phyloP scores from a whole-genome alignment of 2,888 invertebrate genomes.

The Falcaria lacertinaria region DNA sequence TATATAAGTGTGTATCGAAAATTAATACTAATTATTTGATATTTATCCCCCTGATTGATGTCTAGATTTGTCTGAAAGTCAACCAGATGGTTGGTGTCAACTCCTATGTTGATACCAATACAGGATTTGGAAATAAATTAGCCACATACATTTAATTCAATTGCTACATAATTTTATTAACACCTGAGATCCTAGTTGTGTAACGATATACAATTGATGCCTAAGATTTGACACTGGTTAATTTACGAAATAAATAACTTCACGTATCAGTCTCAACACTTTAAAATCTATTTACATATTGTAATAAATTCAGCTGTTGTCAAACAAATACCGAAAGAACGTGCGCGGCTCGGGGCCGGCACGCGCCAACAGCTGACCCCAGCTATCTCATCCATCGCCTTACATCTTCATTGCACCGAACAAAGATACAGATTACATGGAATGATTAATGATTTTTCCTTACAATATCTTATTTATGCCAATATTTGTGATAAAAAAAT shows the following conservation, averaged over 20 bases:
- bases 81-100: slow-evolving; percentile 5
- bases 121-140: slow-evolving; percentile 20
- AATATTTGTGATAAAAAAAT: slow-evolving; percentile 46
- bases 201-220: slow-evolving; percentile 51
- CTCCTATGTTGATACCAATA: background rate
- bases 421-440: slow-evolving; percentile 37
- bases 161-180: slow-evolving; percentile 36
- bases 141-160: slow-evolving; percentile 24
- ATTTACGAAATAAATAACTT: slow-evolving; percentile 75
- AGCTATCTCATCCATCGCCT: slow-evolving; percentile 29
- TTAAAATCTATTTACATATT: slow-evolving; percentile 74
- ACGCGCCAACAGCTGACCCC: slow-evolving; percentile 37
- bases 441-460: slow-evolving; percentile 53
- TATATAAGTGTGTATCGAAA: too few species aligned
- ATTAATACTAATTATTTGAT: too few species aligned
- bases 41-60: too few species aligned
- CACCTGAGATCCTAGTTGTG: slow-evolving; percentile 61
- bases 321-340: slow-evolving; percentile 37
- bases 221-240: slow-evolving; percentile 73
- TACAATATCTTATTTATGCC: slow-evolving; percentile 45
- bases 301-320: slow-evolving; percentile 61
- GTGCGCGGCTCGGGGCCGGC: slow-evolving; percentile 20
- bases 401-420: slow-evolving; percentile 22
- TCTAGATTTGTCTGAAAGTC: too few species aligned
- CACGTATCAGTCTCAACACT: slow-evolving; percentile 77